Percentiles rank a stretch among this genome's conserved stretches.
phyloP scores from a whole-genome alignment of 2,113 vertebrate species.

The Trachemys scripta region DNA sequence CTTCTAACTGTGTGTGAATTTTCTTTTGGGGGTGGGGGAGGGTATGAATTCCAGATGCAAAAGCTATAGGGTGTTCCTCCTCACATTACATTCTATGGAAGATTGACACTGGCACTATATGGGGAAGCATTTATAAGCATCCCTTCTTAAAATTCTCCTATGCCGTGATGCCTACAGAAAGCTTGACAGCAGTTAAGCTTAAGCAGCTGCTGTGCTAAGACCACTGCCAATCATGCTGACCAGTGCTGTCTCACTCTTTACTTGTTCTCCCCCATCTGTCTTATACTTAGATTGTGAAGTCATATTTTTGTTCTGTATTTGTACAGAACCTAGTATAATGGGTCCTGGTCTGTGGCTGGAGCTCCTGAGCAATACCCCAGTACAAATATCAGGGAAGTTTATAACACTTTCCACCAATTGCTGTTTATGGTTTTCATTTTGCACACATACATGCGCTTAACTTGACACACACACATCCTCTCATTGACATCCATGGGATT shows the following conservation, averaged over 20 bases:
- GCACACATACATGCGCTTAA: neutral
- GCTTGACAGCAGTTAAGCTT: neutral
- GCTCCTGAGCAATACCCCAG: neutral
- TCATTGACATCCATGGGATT: accelerated
- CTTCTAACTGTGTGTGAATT: conserved; percentile 7
- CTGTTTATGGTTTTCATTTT: neutral
- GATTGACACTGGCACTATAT: neutral
- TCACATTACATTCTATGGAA: neutral
- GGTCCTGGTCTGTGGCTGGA: neutral
- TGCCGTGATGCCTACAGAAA: neutral
- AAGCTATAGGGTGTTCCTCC: neutral
- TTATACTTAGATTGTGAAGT: neutral
- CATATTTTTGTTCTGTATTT: neutral
- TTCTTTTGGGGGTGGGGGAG: neutral
- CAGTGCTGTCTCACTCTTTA: neutral
- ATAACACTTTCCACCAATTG: neutral
- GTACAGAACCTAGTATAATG: neutral
- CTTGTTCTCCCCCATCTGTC: accelerated
- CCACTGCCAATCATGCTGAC: neutral
- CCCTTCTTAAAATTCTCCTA: conserved; percentile 1
- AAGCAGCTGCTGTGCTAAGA: neutral
- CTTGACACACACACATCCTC: neutral
- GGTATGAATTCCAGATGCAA: conserved; percentile 11
- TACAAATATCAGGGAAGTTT: neutral
- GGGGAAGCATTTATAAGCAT: conserved; percentile 3